Base-by-base conservation (phyloP, 2,888 invertebrate species). In the Melitaea athalia region DNA sequence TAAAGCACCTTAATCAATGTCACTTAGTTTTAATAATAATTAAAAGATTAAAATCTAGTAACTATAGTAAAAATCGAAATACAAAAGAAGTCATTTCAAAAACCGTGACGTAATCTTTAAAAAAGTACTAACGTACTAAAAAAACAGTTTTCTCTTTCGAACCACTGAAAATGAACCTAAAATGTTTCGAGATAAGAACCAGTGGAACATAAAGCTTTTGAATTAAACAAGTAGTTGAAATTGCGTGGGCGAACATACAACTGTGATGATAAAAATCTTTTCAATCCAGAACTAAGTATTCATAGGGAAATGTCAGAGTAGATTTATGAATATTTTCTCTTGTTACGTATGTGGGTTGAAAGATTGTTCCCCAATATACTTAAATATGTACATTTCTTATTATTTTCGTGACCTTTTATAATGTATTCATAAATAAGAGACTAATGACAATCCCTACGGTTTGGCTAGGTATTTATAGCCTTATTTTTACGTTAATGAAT, bases 311-410 rank as follows among this genome's bases (percentile, higher is more conserved):
- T 59, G 17, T 81, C 80, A 81, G 75, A 75, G 78, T 79, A 85
- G 86, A 86, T 89, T 87, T 87, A 86, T 87, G 83, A 81, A 81
- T 82, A 82, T 80, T 81, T 81, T 81, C 83, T 78, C 83, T 87
- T 86, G 85, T 87, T 81, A 77, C 64, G 65, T 77, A 78, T 76
- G 79, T 83, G 76, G 81, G 79, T 84, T 87, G 83, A 83, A 84
- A 86, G 80, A 83, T 78, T 81, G 79, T 76, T 75, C 52, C 42
- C 15, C 38, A 38, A 42, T 57, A 42, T 57, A 12, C 57, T 10
- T 57, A 57, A 57, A 57, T 57, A 57, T 47, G 47, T 31, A 57
- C 8, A 38, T 38, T 38, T 38, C 4, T 38, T 7, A 8, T 38
- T 38, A 38, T 38, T 38, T 38, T 38, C 38, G 38, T 5, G 38